Base-by-base conservation (phyloP, 2,113 vertebrate species). In the Pavo muticus region DNA sequence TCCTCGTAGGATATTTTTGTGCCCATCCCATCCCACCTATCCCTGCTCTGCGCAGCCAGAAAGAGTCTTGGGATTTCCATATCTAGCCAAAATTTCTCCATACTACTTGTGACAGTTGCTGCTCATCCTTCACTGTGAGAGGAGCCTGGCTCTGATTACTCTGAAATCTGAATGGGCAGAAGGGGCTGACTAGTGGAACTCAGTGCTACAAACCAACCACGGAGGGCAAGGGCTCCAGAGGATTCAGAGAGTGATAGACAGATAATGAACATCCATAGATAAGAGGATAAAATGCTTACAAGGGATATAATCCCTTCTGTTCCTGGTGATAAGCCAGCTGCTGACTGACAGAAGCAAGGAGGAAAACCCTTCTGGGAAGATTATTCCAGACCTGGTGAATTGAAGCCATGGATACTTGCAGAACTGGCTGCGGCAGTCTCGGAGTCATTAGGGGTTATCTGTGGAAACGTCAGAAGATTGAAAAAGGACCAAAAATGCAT, bases 261-360 rank as follows among this genome's bases (percentile, higher is more conserved):
- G 94, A 96, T 93, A 93, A 72, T 84, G 85, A 82, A 42, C 86
- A 96, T 84, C 85, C 88, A 69, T 4, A 84, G 94, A 95, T 95
- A 88, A 95, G 83, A 0, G 9, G 91, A 96, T 95, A 84, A 95
- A 94, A 91, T 6, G 61, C 82, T 93, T 90, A 81, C 90, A 84
- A 45, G 73, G 88, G 73, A 67, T 35, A 86, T 86, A 96, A 97
- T 95, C 91, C 85, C 52, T 91, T 71, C 94, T 95, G 96, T 44
- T 96, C 75, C 88, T 69, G 85, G 75, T 94, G 96, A 95, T 95
- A 95, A 95, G 47, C 42, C 95, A 57, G 82, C 42, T 91, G 79
- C 79, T 90, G 83, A 91, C 72, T 95, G 94, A 93, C 91, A 94
- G 79, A 82, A 76, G n/a, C 72, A 91, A 76, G 81, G 45, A 87